Conservation (phyloP, 2,113 vertebrate genomes). For the Heterochromis multidens region DNA sequence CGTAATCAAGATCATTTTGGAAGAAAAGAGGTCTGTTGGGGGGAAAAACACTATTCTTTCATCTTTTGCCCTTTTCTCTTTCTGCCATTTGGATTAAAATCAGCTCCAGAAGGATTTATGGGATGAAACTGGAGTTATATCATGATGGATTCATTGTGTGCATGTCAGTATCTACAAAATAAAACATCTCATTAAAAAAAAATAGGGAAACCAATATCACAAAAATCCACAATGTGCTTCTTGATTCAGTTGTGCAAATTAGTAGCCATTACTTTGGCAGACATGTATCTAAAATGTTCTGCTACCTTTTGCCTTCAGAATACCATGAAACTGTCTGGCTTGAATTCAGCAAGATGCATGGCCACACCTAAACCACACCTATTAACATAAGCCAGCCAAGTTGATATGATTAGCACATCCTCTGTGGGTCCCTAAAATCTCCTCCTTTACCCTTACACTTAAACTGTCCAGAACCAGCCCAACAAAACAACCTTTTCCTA, state of each 20-base stretch:
- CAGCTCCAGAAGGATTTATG: slow-evolving; percentile 16
- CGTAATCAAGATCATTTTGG: slow-evolving; percentile 39
- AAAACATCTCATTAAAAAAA: background rate
- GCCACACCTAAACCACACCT: background rate
- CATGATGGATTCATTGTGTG: background rate
- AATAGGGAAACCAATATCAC: background rate
- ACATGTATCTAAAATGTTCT: background rate
- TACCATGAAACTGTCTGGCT: background rate
- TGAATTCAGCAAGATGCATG: background rate
- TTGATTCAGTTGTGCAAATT: background rate
- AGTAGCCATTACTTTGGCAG: background rate
- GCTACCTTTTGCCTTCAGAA: background rate
- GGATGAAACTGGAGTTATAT: background rate
- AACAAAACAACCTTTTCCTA: background rate
- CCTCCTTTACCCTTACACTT: background rate
- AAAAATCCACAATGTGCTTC: background rate
- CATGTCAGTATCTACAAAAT: background rate
- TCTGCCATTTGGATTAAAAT: slow-evolving; percentile 17
- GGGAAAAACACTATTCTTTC: slow-evolving; percentile 13
- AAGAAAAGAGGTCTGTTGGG: slow-evolving; percentile 23
- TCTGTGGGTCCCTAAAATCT: background rate
- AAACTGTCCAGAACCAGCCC: background rate
- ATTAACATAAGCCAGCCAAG: background rate
- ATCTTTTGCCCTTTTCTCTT: slow-evolving; percentile 13
- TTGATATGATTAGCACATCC: background rate